These are phyloP conservation scores for Echiichthys vipera DNA, from an alignment of 2,797 vertebrate species.

Conservation along the genomic window DNA sequence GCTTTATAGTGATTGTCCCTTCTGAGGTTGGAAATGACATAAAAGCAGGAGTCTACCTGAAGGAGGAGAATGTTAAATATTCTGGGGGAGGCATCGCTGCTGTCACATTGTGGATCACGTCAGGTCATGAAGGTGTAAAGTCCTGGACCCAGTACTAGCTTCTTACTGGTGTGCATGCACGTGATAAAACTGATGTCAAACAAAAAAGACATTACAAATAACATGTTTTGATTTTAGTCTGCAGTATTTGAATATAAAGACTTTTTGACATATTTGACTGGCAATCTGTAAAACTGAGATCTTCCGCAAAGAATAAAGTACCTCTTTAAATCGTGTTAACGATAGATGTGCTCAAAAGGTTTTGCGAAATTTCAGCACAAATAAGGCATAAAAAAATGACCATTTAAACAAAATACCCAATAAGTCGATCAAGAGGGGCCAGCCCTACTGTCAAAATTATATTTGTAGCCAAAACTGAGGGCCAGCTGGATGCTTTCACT, in stretches of 20 bases:
- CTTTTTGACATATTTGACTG: background rate
- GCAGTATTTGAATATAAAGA: background rate
- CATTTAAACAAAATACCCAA: too few species aligned
- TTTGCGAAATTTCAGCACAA: too few species aligned
- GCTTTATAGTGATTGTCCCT: conserved; percentile 57
- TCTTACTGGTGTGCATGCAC: background rate
- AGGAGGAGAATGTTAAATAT: conserved; percentile 27
- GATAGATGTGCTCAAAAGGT: too few species aligned
- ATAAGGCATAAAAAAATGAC: too few species aligned
- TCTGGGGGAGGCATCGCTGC: conserved; percentile 23
- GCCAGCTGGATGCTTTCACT: background rate
- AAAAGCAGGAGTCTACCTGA: conserved; percentile 41
- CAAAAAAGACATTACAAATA: background rate
- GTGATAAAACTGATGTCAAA: background rate
- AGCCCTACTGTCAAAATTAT: background rate
- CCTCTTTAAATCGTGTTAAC: too few species aligned
- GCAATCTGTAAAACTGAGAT: too few species aligned
- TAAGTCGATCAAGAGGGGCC: too few species aligned
- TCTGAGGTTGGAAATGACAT: conserved; percentile 58
- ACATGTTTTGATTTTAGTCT: background rate
- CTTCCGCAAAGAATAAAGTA: too few species aligned
- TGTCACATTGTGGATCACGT: conserved; percentile 44
- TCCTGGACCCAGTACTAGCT: background rate
- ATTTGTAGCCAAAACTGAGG: conserved; percentile 1
- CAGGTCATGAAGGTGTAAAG: conserved; percentile 20